Evolutionary conservation across 2,888 invertebrate genomes (phyloP), one percentile per base, ranked within the genome.

Genomic region (Nymphalis urticae): DNA sequence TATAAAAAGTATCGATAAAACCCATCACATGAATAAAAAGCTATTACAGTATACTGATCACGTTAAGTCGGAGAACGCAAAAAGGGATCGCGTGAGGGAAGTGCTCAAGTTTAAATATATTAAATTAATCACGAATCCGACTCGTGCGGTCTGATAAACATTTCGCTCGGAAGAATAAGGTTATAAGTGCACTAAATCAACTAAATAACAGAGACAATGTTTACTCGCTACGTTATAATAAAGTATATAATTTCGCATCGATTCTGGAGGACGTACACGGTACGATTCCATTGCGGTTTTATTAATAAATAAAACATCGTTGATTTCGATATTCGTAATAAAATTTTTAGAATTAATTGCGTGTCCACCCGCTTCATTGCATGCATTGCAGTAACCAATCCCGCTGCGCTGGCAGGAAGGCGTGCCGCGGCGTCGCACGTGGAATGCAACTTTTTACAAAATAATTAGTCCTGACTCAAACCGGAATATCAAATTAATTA

Each of bases 81-180:
- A 87, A 87, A 86, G 79, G 79, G 72, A 71, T 85, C 80, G 85
- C 88, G 86, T 87, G 88, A 86, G 85, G 84, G 79, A 82, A 83
- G 81, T 79, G 81, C 79, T 76, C 80, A 80, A 79, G 81, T 86
- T 82, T 86, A 85, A 87, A 87, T 87, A 86, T 88, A 89, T 89
- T 88, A 85, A 88, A 90, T 90, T 90, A 89, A 91, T 88, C 89
- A 88, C 82, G 80, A 78, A 74, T 75, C 72, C 71, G 82, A 84
- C 86, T 19, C 88, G 85, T 85, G 85, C 76, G 72, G 77, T 66
- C 50, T 36, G 59, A 69, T 62, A 69, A 73, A 72, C 62, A 80
- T 76, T 75, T 50, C 80, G 77, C 80, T 80, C 83, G 83, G 84
- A 83, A 82, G 78, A 66, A 69, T 70, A 72, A 74, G 65, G 71